Evolutionary conservation across 2,797 vertebrate genomes (phyloP), one percentile per base, ranked within the genome.

Genomic region (Phyllotis vaccarum): DNA sequence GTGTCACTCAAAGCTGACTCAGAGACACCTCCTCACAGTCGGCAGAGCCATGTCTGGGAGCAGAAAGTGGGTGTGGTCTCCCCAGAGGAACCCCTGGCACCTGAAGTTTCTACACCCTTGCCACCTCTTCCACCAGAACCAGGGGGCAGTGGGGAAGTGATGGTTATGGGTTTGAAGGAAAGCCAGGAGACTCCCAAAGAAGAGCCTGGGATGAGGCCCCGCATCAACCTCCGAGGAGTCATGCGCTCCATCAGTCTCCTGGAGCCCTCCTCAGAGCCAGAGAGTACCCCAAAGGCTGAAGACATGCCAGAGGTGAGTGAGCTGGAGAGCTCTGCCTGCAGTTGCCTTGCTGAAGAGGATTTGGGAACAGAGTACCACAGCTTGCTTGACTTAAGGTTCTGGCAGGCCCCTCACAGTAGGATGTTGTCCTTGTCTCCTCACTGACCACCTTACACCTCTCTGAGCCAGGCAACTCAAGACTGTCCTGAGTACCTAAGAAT

Each of bases 161-260:
- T 90, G 46, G 91, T 62, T 9, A 1, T 43, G 1, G 96, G 80
- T 68, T 9, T 27, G 0, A 95, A 97, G 90, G 97, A 97, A 37
- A 89, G 70, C 21, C 90, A 79, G 2, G 56, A 66, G 37, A 37
- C 10, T 31, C 0, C 14, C 0, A 1, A 70, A 58, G 93, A 97
- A 40, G 37, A 75, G 0, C n/a, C 72, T 2, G 97, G 97, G n/a
- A 5, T 98, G 2, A 98, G 98, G 70, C 99, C 99, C 79, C 99
- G 99, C 86, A 99, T 99, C 99, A 99, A 99, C 97, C 99, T 99
- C 70, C 99, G 99, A 13, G 99, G 99, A 49, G 98, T 99, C 97
- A 99, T 99, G 99, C 98, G 99, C 97, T 99, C 99, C 97, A 99
- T 99, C 96, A 99, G 99, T 87, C 99, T 99, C 94, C 98, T 99